Conservation (phyloP, 53 echinoderm and acorn worm species). For the Patiria pectinifera region DNA sequence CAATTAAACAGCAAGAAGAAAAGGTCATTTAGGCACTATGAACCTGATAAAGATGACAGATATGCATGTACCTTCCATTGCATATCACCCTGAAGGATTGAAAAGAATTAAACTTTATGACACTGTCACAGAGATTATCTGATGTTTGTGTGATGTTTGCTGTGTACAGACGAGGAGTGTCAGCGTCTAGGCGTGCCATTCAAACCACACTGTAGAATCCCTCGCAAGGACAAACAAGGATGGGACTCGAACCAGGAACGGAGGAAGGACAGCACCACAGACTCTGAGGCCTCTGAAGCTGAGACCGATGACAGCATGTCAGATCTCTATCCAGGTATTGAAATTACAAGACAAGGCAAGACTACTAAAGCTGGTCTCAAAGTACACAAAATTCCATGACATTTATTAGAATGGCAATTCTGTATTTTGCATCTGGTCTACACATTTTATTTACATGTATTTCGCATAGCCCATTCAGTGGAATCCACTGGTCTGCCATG, state of each 20-base stretch:
- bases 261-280: constrained; percentile 35
- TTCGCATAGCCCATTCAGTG: too few species aligned
- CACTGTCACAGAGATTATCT: neutral
- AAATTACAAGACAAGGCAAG: neutral
- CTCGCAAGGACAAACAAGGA: constrained; percentile 35
- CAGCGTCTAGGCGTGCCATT: constrained; percentile 77
- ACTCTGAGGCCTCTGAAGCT: constrained; percentile 63
- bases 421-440: too few species aligned
- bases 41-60: too few species aligned
- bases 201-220: constrained; percentile 62
- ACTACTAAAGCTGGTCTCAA: neutral
- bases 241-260: constrained; percentile 47
- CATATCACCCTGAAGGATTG: too few species aligned
- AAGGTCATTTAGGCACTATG: too few species aligned
- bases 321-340: constrained; percentile 83
- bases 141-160: neutral
- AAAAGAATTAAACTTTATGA: too few species aligned
- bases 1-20: too few species aligned
- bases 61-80: too few species aligned
- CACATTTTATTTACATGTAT: too few species aligned
- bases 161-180: constrained; percentile 78
- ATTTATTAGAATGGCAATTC: too few species aligned
- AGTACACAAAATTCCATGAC: too few species aligned
- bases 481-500: too few species aligned
- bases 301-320: constrained; percentile 81